Base-by-base conservation (phyloP, 2,113 vertebrate species). In the Apteryx owenii region DNA sequence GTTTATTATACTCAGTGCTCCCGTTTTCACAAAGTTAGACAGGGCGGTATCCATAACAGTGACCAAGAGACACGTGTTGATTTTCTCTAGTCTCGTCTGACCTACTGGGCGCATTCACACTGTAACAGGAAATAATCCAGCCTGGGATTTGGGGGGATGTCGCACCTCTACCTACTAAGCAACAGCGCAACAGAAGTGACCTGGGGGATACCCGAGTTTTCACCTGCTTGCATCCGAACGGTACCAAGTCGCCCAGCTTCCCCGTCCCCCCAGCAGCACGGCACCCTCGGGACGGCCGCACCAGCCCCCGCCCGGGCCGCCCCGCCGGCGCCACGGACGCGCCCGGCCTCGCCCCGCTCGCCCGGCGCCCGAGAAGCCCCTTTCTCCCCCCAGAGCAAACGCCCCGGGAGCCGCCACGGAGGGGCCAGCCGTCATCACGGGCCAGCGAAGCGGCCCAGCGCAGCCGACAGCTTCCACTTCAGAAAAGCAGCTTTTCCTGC, bases 1-100 rank as follows among this genome's bases (percentile, higher is more conserved):
- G 12, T 44, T 50, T 46, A 0, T 17, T 36, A 7, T 50, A 31
- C 31, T 18, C 31, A 69, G 38, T 2, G 0, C 42, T 71, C 50
- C 65, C 81, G 12, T 38, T 48, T 42, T 42, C n/a, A 17, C 19
- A 10, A 16, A 19, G 31, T 10, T 33, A 9, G 29, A 33, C 22
- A 10, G 11, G 29, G 20, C 12, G 4, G 36, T 15, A 19, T 14
- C 81, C 36, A 1, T 22, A 73, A n/a, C 38, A 12, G 56, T 11
- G 42, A 42, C 51, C 56, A 68, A n/a, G 2, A 6, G 1, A 0
- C 1, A 42, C 22, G 5, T 0, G 0, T 23, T 25, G 61, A 15
- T 89, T 93, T 46, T 53, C 33, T 6, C 51, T 44, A 18, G 20
- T 33, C 40, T n/a, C 25, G 64, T 33, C 44, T 60, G 44, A 50